Percentiles rank a stretch among this genome's conserved stretches.
Conservation (phyloP, 2,888 invertebrate species). For the Coenonympha glycerion region DNA sequence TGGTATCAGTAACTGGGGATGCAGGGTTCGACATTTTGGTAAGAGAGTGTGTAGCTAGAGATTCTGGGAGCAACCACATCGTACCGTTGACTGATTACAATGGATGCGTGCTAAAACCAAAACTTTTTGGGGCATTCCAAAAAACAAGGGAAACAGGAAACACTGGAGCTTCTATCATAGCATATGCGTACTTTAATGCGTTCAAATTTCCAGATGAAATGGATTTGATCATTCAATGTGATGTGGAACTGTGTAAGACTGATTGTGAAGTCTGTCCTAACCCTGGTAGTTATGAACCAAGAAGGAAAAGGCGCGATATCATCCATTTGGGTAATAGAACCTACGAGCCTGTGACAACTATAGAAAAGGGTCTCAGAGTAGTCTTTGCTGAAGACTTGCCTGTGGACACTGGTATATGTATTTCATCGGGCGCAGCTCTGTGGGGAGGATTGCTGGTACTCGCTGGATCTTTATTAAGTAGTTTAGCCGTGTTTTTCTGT, state of each 20-base stretch:
- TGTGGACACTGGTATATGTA: conserved; percentile 72
- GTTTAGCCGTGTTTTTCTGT: conserved; percentile 55
- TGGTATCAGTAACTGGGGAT: conserved; percentile 86
- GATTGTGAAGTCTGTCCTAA: conserved; percentile 84
- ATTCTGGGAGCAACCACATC: conserved; percentile 79
- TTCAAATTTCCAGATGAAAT: conserved; percentile 91
- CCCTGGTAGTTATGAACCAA: conserved; percentile 76
- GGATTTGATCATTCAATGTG: conserved; percentile 88
- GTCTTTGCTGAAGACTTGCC: conserved; percentile 81
- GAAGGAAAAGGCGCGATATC: conserved; percentile 62
- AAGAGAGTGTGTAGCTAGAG: conserved; percentile 84
- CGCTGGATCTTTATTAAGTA: conserved; percentile 75
- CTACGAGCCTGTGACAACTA: conserved; percentile 75
- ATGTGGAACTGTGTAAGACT: conserved; percentile 87
- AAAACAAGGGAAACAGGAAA: conserved; percentile 84
- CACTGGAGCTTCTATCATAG: conserved; percentile 83
- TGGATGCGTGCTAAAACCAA: conserved; percentile 86
- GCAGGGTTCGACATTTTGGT: conserved; percentile 87
- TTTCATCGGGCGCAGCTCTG: conserved; percentile 79
- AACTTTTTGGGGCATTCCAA: conserved; percentile 87
- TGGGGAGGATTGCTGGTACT: conserved; percentile 78
- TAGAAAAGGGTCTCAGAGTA: conserved; percentile 80
- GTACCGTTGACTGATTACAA: conserved; percentile 83
- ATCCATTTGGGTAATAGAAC: conserved; percentile 67
- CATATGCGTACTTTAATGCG: conserved; percentile 86